These are phyloP conservation scores for Pimephales promelas DNA, from an alignment of 2,113 vertebrate species.

Conservation along the genomic window DNA sequence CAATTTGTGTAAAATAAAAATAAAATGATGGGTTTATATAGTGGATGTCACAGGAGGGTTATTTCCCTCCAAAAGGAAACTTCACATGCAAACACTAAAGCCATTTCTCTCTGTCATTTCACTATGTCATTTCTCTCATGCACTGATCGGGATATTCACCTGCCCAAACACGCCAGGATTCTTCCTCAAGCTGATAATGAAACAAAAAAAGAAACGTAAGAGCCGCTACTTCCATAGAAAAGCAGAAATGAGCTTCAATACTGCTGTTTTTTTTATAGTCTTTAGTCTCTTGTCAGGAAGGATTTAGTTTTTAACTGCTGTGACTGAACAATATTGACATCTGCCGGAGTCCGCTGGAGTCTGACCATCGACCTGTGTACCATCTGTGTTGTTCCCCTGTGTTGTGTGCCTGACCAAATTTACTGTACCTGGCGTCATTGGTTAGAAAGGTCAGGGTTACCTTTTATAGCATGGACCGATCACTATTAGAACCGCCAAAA, in stretches of 20 bases:
- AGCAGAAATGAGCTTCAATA: background rate
- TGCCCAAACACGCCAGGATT: conserved; percentile 33
- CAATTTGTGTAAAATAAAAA: background rate
- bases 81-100: conserved; percentile 10
- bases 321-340: background rate
- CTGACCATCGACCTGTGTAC: too few species aligned
- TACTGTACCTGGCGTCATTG: too few species aligned
- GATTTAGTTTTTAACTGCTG: background rate
- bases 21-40: background rate
- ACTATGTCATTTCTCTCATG: conserved; percentile 13
- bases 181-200: conserved; percentile 22
- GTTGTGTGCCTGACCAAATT: too few species aligned
- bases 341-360: too few species aligned
- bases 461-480: too few species aligned
- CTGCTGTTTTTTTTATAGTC: background rate
- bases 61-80: background rate
- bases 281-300: background rate
- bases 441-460: too few species aligned
- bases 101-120: too few species aligned
- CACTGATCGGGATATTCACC: background rate
- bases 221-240: background rate
- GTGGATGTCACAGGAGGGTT: background rate
- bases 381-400: too few species aligned
- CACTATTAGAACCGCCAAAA: too few species aligned
- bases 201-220: conserved; percentile 9